Conservation (phyloP, 2,113 vertebrate genomes). For the Platysternon megacephalum region DNA sequence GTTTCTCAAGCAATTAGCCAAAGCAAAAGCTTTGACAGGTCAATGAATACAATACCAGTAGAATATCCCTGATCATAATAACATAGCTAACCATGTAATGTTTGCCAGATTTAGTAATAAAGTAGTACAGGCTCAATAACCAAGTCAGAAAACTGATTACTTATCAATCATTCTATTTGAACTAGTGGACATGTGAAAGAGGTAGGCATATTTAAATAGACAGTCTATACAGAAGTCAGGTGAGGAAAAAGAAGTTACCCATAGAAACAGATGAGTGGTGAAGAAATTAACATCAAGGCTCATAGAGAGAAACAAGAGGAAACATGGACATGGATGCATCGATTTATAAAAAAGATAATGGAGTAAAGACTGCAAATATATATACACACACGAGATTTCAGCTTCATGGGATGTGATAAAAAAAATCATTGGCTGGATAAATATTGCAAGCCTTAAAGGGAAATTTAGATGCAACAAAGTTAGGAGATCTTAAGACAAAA, state of each 20-base stretch:
- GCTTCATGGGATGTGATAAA: neutral
- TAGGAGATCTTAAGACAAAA: neutral
- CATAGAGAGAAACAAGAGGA: neutral
- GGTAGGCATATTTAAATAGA: neutral
- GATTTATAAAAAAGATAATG: neutral
- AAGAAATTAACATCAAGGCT: neutral
- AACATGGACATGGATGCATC: neutral
- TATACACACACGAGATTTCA: neutral
- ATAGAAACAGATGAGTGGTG: neutral
- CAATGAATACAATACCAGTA: neutral
- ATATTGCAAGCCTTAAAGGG: neutral
- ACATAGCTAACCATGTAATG: neutral
- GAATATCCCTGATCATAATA: neutral
- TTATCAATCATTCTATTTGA: neutral
- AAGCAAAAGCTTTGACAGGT: neutral
- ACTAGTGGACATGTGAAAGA: neutral
- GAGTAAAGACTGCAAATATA: neutral
- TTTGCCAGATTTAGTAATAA: slow-evolving; percentile 1
- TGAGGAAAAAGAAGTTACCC: neutral
- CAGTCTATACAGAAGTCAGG: neutral
- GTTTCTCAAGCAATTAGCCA: slow-evolving; percentile 47
- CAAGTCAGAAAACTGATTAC: neutral
- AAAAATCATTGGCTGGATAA: neutral
- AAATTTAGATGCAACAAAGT: neutral
- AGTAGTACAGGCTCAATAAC: neutral